Conservation (phyloP, 2,888 invertebrate species). For the Rutpela maculata region DNA sequence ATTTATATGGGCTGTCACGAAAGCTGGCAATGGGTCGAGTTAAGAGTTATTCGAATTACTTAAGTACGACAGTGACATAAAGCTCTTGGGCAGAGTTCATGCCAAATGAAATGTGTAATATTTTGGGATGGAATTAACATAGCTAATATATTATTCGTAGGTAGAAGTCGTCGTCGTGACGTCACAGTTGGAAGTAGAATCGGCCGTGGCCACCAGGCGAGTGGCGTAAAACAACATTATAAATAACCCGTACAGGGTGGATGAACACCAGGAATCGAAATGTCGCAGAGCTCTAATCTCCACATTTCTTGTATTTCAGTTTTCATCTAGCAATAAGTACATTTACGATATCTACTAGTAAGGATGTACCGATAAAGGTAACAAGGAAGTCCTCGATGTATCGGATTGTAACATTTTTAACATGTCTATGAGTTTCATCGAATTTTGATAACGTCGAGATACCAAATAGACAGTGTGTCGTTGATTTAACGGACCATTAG, state of each 20-base stretch:
- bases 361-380: background rate
- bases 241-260: conserved; percentile 41
- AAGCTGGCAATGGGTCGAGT: conserved; percentile 34
- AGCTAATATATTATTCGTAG: conserved; percentile 35
- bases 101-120: conserved; percentile 41
- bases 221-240: conserved; percentile 34
- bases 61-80: conserved; percentile 42
- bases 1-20: conserved; percentile 29
- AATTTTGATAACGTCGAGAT: no score
- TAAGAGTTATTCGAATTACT: conserved; percentile 36
- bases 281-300: background rate
- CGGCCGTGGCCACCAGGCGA: conserved; percentile 24
- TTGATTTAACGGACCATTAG: no score
- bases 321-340: background rate
- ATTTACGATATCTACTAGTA: background rate
- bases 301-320: background rate
- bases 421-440: background rate
- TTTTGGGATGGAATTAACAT: conserved; percentile 40
- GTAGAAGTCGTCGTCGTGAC: conserved; percentile 22
- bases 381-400: background rate
- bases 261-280: conserved; percentile 41
- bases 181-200: conserved; percentile 23
- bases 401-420: background rate
- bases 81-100: conserved; percentile 31
- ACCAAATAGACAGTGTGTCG: no score